Evolutionary conservation across 2,113 vertebrate species (phyloP).

Genomic region (Brachypodius melanocephalos): DNA sequence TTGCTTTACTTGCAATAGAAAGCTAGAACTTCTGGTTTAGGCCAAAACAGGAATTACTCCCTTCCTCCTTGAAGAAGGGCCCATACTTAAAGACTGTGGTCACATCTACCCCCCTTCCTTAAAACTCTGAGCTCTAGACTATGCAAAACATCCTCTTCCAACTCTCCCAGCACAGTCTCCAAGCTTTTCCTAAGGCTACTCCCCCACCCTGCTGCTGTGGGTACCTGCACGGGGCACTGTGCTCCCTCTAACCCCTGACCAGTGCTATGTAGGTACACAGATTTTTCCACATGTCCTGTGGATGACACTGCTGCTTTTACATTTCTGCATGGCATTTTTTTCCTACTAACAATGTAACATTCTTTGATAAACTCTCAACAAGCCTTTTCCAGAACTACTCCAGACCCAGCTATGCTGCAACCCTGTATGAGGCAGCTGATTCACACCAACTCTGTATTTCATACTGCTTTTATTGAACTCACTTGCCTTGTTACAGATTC

Average conservation of each 20-base stretch:
- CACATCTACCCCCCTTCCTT: background rate
- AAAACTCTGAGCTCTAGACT: background rate
- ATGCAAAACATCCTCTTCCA: background rate
- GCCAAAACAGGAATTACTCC: background rate
- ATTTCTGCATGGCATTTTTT: background rate
- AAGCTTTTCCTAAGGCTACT: background rate
- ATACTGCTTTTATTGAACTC: background rate
- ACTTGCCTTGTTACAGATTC: background rate
- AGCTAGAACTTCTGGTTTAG: background rate
- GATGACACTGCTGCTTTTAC: background rate
- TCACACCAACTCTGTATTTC: background rate
- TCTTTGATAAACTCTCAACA: background rate
- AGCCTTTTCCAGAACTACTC: background rate
- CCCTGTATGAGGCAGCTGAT: background rate
- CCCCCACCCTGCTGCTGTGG: background rate
- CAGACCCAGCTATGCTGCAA: background rate
- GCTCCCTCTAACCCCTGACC: background rate
- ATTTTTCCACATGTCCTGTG: background rate
- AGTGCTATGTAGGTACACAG: background rate
- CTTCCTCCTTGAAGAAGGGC: background rate
- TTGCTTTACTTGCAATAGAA: background rate
- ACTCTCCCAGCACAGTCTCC: accelerated
- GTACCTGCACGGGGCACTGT: accelerated
- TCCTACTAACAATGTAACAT: background rate
- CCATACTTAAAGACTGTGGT: background rate